Percentiles rank a stretch among this genome's conserved stretches.
Conservation (phyloP, 1,140 invertebrate genomes). For the Akabosia matsudoensis region DNA sequence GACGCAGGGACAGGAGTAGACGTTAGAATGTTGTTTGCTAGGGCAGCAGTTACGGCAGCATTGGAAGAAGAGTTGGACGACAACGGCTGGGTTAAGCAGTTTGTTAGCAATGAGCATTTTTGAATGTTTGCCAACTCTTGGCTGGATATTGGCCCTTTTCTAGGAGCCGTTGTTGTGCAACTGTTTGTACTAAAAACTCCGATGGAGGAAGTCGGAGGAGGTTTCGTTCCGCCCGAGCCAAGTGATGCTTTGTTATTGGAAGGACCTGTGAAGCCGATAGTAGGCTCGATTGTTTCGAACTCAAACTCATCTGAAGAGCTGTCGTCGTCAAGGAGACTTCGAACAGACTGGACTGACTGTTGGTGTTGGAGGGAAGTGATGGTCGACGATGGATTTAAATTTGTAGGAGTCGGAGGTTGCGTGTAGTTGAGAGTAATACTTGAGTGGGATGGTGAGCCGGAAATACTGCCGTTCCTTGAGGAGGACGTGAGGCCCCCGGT, state of each 20-base stretch:
- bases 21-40: constrained; percentile 12
- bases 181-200: not conserved
- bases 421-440: constrained; percentile 18
- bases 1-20: not conserved
- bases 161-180: not conserved
- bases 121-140: constrained; percentile 15
- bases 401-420: not conserved
- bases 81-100: constrained; percentile 6
- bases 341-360: not conserved
- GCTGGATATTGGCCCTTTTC: not conserved
- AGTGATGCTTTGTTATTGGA: not conserved
- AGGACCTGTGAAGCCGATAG: constrained; percentile 32
- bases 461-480: not conserved
- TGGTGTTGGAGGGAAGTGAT: not conserved
- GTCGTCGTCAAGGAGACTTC: constrained; percentile 31
- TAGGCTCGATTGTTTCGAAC: constrained; percentile 45
- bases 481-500: not conserved
- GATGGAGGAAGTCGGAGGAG: not conserved
- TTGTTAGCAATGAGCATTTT: constrained; percentile 6
- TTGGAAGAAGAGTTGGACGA: not conserved
- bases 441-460: not conserved
- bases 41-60: not conserved
- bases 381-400: not conserved
- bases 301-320: constrained; percentile 42
- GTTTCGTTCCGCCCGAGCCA: not conserved